phyloP scores from a whole-genome alignment of 2,888 invertebrate species.

The Caenorhabditis angaria region DNA sequence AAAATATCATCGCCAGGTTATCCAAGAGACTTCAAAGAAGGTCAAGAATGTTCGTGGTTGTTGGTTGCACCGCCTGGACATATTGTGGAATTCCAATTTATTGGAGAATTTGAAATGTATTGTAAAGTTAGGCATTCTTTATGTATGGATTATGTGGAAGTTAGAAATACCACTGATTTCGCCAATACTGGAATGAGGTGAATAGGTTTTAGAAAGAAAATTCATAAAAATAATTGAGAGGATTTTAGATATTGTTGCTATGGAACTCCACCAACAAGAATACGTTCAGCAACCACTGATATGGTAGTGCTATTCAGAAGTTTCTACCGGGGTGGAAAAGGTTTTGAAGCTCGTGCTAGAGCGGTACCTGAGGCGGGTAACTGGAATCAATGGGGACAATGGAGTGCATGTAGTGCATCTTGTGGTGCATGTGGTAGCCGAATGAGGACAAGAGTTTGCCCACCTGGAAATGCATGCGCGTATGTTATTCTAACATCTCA shows the following conservation, averaged over 20 bases:
- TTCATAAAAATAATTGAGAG: neutral
- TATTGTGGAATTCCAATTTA: conserved; percentile 71
- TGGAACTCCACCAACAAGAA: conserved; percentile 66
- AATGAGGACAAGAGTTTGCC: conserved; percentile 64
- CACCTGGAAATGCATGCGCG: conserved; percentile 64
- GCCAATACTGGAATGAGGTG: conserved; percentile 73
- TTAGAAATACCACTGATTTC: conserved; percentile 72
- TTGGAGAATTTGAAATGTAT: conserved; percentile 72
- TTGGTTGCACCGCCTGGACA: conserved; percentile 68
- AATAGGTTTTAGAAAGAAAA: neutral
- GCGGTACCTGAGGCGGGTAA: conserved; percentile 62
- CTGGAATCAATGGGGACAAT: conserved; percentile 63
- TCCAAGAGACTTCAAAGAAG: conserved; percentile 70
- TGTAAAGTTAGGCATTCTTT: conserved; percentile 72
- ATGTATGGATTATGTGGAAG: conserved; percentile 73
- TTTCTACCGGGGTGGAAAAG: conserved; percentile 71
- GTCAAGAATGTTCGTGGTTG: conserved; percentile 72
- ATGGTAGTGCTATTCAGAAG: conserved; percentile 72
- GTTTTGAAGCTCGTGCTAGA: conserved; percentile 68
- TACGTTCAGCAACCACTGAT: conserved; percentile 71
- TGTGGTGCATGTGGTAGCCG: conserved; percentile 71
- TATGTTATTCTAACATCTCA: conserved; percentile 45
- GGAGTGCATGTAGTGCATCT: conserved; percentile 66
- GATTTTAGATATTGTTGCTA: conserved; percentile 72
- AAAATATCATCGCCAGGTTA: conserved; percentile 69